Percentiles rank a stretch among this genome's conserved stretches.
Evolutionary conservation across 2,797 vertebrate genomes (phyloP).

Genomic region (Zenarchopterus dispar): DNA sequence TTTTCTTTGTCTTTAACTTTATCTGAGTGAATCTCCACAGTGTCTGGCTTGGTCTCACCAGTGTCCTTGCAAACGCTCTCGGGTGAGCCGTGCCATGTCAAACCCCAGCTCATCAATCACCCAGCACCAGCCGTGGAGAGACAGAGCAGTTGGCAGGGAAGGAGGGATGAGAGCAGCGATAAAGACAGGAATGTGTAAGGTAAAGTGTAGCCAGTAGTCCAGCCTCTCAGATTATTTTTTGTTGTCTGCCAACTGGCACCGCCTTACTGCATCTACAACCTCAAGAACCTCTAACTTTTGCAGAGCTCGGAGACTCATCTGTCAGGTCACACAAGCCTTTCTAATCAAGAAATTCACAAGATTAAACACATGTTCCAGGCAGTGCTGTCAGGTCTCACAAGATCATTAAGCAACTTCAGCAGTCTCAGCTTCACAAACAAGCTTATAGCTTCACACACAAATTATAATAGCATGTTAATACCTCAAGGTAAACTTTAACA

Average conservation of each 20-base stretch:
- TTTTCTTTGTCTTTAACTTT: conserved; percentile 40
- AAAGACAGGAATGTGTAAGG: conserved; percentile 32
- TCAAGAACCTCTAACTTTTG: conserved; percentile 30
- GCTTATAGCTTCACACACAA: too few relatives aligned
- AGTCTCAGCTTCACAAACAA: too few relatives aligned
- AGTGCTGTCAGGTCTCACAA: too few relatives aligned
- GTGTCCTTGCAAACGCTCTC: conserved; percentile 73
- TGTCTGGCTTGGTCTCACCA: conserved; percentile 60
- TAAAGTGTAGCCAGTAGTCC: conserved; percentile 63
- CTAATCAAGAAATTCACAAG: conserved; percentile 37
- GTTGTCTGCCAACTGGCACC: conserved; percentile 12
- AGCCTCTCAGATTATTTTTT: conserved; percentile 43
- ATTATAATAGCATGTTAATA: too few relatives aligned
- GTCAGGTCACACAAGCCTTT: conserved; percentile 49
- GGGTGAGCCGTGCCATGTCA: conserved; percentile 77
- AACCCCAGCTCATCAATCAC: conserved; percentile 79
- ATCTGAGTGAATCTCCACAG: conserved; percentile 42
- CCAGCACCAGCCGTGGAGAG: conserved; percentile 45
- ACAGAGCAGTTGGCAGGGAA: conserved; percentile 44
- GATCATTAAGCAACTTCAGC: too few relatives aligned
- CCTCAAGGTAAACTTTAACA: too few relatives aligned
- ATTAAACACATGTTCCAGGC: conserved; percentile 19
- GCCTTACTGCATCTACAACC: conserved; percentile 27
- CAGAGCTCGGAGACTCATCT: conserved; percentile 46
- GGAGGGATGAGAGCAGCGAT: conserved; percentile 37